Conservation (phyloP, 2,888 invertebrate genomes). For the Steromphala cineraria region DNA sequence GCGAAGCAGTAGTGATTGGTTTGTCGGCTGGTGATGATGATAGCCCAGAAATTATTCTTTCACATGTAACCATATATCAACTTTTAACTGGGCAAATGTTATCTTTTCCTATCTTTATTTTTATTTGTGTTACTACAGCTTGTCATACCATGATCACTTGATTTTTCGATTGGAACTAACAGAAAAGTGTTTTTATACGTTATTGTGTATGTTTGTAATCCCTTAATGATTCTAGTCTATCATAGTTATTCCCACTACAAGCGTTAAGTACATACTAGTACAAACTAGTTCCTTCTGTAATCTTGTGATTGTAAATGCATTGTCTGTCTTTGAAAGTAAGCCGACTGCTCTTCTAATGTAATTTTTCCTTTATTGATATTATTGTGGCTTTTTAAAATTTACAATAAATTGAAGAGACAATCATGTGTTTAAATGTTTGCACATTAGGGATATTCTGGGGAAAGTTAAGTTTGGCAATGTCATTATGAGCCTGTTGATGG, state of each 20-base stretch:
- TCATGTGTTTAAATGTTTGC: conserved; percentile 6
- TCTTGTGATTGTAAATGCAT: conserved; percentile 12
- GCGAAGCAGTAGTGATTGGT: not conserved
- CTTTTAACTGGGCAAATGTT: not conserved
- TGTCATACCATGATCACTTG: not conserved
- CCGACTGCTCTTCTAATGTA: not conserved
- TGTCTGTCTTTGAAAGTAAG: not conserved
- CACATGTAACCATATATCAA: not conserved
- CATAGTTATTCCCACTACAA: conserved; percentile 5
- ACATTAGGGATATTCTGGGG: not conserved
- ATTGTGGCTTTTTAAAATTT: conserved; percentile 11
- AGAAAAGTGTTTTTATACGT: conserved; percentile 7
- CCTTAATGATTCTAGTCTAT: conserved; percentile 14
- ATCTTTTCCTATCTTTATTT: not conserved
- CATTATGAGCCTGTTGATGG: too few relatives aligned
- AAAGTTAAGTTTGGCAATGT: not conserved
- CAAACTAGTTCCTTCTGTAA: not conserved
- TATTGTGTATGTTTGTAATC: conserved; percentile 18
- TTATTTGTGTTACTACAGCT: not conserved
- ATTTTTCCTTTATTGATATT: not conserved
- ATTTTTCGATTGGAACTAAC: conserved; percentile 11
- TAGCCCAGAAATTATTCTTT: conserved; percentile 13
- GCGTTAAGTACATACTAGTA: not conserved
- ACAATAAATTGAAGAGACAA: conserved; percentile 14
- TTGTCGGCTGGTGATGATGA: not conserved